These are phyloP conservation scores for Drosophila sproati DNA, from an alignment of 1,140 invertebrate species.

Conservation along the genomic window DNA sequence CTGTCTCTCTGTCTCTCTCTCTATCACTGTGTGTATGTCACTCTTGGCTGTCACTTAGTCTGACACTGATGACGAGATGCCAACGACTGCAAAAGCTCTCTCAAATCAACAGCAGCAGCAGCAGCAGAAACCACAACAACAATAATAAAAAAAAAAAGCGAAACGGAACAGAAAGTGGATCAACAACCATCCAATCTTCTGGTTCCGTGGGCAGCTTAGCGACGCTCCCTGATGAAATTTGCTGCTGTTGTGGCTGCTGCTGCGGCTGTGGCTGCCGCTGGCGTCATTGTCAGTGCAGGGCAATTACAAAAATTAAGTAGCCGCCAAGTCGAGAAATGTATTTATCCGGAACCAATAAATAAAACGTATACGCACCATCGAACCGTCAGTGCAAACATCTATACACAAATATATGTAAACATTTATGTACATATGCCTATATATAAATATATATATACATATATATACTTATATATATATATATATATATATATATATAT, in stretches of 20 bases:
- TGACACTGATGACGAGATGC: constrained; percentile 57
- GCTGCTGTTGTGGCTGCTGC: neutral
- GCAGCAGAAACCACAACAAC: neutral
- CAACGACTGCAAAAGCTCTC: constrained; percentile 15
- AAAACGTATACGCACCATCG: constrained; percentile 48
- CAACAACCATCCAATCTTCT: constrained; percentile 33
- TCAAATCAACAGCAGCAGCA: neutral
- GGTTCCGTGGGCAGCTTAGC: constrained; percentile 24
- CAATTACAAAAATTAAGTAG: constrained; percentile 66
- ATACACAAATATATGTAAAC: neutral
- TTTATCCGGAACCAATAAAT: constrained; percentile 66
- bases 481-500: constrained; percentile 2
- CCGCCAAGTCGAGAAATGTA: constrained; percentile 52
- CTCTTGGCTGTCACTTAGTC: constrained; percentile 40
- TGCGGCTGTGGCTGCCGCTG: constrained; percentile 4
- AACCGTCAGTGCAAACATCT: constrained; percentile 1
- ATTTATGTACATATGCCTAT: neutral
- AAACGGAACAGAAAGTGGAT: constrained; percentile 48
- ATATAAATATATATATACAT: constrained; percentile 5
- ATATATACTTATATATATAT: neutral
- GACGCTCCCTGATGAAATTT: neutral
- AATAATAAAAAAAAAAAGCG: neutral
- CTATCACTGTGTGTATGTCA: constrained; percentile 9
- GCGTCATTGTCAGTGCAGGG: constrained; percentile 27
- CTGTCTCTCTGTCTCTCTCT: neutral